Conservation (phyloP, 2,888 invertebrate genomes). For the Thalpophila matura region DNA sequence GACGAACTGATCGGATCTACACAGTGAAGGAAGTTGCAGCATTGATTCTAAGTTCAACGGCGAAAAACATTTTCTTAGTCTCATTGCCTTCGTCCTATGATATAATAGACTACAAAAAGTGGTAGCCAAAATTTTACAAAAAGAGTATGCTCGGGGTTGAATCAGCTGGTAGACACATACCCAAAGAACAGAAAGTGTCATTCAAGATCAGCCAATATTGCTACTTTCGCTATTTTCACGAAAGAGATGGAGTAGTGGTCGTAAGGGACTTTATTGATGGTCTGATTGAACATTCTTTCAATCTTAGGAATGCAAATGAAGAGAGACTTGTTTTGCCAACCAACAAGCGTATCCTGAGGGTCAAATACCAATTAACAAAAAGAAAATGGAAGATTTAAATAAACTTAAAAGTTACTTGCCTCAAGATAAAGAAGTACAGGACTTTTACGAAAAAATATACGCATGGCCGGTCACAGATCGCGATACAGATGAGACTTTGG, state of each 20-base stretch:
- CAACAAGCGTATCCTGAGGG: conserved; percentile 18
- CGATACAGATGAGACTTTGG: conserved; percentile 16
- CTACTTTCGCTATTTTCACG: conserved; percentile 17
- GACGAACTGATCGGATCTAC: not conserved
- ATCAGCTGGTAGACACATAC: conserved; percentile 16
- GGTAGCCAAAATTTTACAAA: conserved; percentile 20
- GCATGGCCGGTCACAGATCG: conserved; percentile 17
- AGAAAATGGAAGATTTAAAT: conserved; percentile 20
- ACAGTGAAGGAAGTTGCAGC: conserved; percentile 5
- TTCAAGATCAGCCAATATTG: conserved; percentile 22
- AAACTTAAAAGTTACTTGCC: conserved; percentile 29
- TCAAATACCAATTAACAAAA: conserved; percentile 21
- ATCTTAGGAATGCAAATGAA: conserved; percentile 20
- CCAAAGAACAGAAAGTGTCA: conserved; percentile 17
- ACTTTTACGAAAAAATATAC: conserved; percentile 19
- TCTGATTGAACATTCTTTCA: conserved; percentile 26
- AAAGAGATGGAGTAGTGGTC: conserved; percentile 16
- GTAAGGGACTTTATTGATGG: conserved; percentile 17
- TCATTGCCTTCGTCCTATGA: not conserved
- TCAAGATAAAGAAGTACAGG: conserved; percentile 20
- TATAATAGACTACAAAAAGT: conserved; percentile 5
- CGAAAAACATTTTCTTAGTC: not conserved
- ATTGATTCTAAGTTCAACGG: conserved; percentile 5
- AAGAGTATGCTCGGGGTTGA: conserved; percentile 9
- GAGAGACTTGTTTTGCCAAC: conserved; percentile 21